Base-by-base conservation (phyloP, 2,888 invertebrate genomes). In the Minunthozetes semirufus region DNA sequence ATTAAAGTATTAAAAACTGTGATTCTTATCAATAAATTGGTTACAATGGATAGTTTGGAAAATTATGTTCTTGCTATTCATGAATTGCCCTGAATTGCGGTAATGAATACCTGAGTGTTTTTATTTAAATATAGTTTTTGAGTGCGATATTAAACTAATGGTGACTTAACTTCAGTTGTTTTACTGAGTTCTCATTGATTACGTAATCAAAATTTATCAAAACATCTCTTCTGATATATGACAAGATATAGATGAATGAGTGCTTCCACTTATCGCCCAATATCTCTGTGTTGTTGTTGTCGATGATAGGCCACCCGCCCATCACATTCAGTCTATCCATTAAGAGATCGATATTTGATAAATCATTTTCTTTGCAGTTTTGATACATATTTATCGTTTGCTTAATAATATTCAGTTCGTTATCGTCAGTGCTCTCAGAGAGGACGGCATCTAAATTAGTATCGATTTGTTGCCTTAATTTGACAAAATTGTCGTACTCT, bases 401-500 rank as follows among this genome's bases (percentile, higher is more conserved):
- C 8, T n/a, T 72, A 53, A 72, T 17, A 11, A 56, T 29, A 56
- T 72, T 29, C 50, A 33, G 6, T 33, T 63, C 63, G 17, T 17
- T 63, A n/a, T 19, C 13, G 3, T 27, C 61, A 1, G 4, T 15
- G 17, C 8, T 63, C 38, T 63, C 33, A 2, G 71, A 56, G 17
- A 75, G 56, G 9, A 75, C n/a, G 9, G 29, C 17, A 59, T 75
- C 71, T 8, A 75, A 33, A 72, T 75, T 75, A 13, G 48, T 71
- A 71, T 75, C 75, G 50, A 75, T 71, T 15, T 59, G 53, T 33
- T 71, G 42, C 56, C 71, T 33, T 1, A 71, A 33, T 59, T 75
- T 75, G 22, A 75, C 75, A 56, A 75, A 75, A 25, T 71, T 75
- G 56, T 75, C 75, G 61, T 71, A 75, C 29, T 75, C 75, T n/a